Percentiles rank a stretch among this genome's conserved stretches.
Evolutionary conservation across 2,797 vertebrate genomes (phyloP).

Genomic region (Sebastes variabilis): DNA sequence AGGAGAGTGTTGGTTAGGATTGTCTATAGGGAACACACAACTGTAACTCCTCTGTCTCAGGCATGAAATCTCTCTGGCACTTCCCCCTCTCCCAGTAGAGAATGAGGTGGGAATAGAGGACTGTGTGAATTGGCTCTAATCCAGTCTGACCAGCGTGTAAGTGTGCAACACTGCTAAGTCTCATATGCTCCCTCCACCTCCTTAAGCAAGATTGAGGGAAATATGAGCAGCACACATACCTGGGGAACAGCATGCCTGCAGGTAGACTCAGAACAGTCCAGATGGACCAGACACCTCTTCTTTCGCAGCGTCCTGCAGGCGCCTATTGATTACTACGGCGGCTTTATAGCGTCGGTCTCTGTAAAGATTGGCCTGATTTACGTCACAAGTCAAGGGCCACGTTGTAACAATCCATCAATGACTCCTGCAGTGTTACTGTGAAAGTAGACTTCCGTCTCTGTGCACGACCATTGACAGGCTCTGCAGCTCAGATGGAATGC

Average conservation of each 20-base stretch:
- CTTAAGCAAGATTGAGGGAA: slow-evolving; percentile 43
- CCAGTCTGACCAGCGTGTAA: slow-evolving; percentile 65
- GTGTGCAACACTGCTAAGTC: slow-evolving; percentile 57
- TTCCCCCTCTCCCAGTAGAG: slow-evolving; percentile 53
- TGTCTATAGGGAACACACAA: slow-evolving; percentile 67
- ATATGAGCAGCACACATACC: slow-evolving; percentile 32
- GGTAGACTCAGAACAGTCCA: slow-evolving; percentile 1
- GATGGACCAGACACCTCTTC: slow-evolving; percentile 1
- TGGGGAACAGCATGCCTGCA: slow-evolving; percentile 25
- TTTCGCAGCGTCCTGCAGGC: neutral
- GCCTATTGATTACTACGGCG: slow-evolving; percentile 20
- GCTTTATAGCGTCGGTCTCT: slow-evolving; percentile 32
- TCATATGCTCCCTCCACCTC: slow-evolving; percentile 40
- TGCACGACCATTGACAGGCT: slow-evolving; percentile 29
- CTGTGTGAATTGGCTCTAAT: slow-evolving; percentile 73
- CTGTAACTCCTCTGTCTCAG: slow-evolving; percentile 71
- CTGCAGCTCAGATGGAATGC: slow-evolving; percentile 34
- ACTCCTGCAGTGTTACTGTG: slow-evolving; percentile 41
- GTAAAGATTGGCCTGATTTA: slow-evolving; percentile 62
- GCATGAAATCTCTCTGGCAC: slow-evolving; percentile 78
- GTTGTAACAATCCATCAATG: slow-evolving; percentile 54
- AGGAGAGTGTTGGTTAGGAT: slow-evolving; percentile 59
- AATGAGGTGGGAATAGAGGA: slow-evolving; percentile 47
- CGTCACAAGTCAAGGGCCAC: slow-evolving; percentile 46
- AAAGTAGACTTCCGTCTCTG: slow-evolving; percentile 43